phyloP scores from a whole-genome alignment of 2,888 invertebrate genomes.

The Archips crataeganus region DNA sequence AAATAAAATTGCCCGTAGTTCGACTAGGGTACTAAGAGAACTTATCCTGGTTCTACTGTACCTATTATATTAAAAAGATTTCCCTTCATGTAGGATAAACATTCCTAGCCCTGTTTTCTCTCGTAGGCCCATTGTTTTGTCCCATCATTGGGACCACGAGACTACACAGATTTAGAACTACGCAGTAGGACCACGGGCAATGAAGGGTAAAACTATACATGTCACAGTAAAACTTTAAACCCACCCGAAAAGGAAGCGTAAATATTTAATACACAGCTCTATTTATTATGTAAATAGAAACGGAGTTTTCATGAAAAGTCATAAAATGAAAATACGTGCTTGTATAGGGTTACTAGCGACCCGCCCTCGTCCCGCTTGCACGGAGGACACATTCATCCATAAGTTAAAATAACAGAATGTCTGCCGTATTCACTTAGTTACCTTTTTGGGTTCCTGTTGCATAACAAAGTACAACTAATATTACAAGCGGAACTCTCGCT shows the following conservation, averaged over 20 bases:
- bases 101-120: too few relatives aligned
- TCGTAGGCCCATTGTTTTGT: too few relatives aligned
- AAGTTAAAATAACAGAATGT: background rate
- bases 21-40: too few relatives aligned
- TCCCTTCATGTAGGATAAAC: too few relatives aligned
- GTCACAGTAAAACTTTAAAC: slow-evolving; percentile 4
- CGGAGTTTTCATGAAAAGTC: slow-evolving; percentile 23
- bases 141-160: too few relatives aligned
- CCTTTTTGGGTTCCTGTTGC: background rate
- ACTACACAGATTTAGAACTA: too few relatives aligned
- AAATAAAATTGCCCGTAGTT: too few relatives aligned
- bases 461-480: too few relatives aligned
- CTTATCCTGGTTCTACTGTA: too few relatives aligned
- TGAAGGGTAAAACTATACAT: slow-evolving; percentile 4
- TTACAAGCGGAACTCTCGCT: too few relatives aligned
- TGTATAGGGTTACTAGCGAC: slow-evolving; percentile 7
- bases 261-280: slow-evolving; percentile 22
- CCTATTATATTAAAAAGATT: too few relatives aligned
- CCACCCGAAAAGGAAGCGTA: background rate
- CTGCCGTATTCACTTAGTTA: background rate
- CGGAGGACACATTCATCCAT: background rate
- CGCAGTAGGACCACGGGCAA: too few relatives aligned
- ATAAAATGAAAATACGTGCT: slow-evolving; percentile 20
- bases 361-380: background rate
- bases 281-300: slow-evolving; percentile 19